These are phyloP conservation scores for Helicolenus hilgendorfi DNA, from an alignment of 2,797 vertebrate species.

Conservation along the genomic window DNA sequence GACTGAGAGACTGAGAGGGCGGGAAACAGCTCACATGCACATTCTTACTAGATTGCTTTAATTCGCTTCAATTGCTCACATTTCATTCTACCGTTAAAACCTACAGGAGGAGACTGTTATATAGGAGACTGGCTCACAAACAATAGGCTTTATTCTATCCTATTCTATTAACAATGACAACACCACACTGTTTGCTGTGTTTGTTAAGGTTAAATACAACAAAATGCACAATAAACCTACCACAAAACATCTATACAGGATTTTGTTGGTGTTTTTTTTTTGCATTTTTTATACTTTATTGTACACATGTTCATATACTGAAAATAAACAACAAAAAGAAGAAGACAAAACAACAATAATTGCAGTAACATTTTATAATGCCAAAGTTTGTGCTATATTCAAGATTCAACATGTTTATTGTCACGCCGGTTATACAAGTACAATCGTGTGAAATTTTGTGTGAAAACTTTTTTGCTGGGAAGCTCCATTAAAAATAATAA, in stretches of 20 bases:
- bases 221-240: not conserved
- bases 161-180: not conserved
- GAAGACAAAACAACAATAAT: too few relatives aligned
- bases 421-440: too few relatives aligned
- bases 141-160: not conserved
- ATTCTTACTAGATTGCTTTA: constrained; percentile 1
- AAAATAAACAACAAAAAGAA: too few relatives aligned
- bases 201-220: not conserved
- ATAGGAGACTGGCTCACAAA: not conserved
- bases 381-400: too few relatives aligned
- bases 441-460: too few relatives aligned
- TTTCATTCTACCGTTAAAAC: not conserved
- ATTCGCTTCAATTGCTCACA: not conserved
- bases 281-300: too few relatives aligned
- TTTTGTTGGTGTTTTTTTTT: too few relatives aligned
- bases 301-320: too few relatives aligned
- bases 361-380: too few relatives aligned
- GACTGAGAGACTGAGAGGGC: not conserved
- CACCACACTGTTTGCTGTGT: not conserved
- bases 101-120: not conserved
- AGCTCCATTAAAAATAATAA: too few relatives aligned
- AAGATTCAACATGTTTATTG: too few relatives aligned
- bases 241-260: not conserved
- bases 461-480: too few relatives aligned
- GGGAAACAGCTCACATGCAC: not conserved